These are phyloP conservation scores for Hydropotes inermis DNA, from an alignment of 2,113 vertebrate species.

Conservation along the genomic window DNA sequence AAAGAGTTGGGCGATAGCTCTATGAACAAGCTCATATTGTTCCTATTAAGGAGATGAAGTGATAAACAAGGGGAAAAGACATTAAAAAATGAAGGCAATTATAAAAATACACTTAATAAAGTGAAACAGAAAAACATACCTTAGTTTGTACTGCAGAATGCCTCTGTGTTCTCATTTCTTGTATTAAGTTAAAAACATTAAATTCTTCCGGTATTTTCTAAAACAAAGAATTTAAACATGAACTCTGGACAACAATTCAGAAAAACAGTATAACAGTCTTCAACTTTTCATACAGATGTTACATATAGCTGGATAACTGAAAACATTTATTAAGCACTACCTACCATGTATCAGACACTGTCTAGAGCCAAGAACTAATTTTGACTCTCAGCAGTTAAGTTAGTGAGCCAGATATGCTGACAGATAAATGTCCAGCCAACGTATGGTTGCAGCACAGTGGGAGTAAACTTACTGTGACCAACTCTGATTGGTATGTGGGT, in stretches of 20 bases:
- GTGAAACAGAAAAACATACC: conserved; percentile 78
- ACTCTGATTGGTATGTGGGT: background rate
- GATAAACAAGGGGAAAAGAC: conserved; percentile 23
- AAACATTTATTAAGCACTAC: background rate
- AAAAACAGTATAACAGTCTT: background rate
- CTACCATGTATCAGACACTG: background rate
- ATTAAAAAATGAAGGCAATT: background rate
- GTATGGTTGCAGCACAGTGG: background rate
- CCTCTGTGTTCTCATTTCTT: conserved; percentile 98
- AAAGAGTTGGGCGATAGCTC: conserved; percentile 96
- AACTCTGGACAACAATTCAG: background rate
- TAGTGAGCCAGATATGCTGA: background rate
- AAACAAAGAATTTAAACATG: conserved; percentile 61
- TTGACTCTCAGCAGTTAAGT: background rate
- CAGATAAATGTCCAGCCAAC: background rate
- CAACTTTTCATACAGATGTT: background rate
- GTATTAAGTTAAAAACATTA: conserved; percentile 96
- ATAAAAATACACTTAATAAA: conserved; percentile 21
- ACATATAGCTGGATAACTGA: background rate
- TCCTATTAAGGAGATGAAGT: conserved; percentile 82
- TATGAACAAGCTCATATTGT: conserved; percentile 97
- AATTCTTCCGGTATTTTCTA: conserved; percentile 99
- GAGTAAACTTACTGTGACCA: background rate
- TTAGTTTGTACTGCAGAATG: conserved; percentile 99
- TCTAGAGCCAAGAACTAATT: background rate